These are phyloP conservation scores for Pogonophryne albipinna DNA, from an alignment of 2,797 vertebrate species.

Conservation along the genomic window DNA sequence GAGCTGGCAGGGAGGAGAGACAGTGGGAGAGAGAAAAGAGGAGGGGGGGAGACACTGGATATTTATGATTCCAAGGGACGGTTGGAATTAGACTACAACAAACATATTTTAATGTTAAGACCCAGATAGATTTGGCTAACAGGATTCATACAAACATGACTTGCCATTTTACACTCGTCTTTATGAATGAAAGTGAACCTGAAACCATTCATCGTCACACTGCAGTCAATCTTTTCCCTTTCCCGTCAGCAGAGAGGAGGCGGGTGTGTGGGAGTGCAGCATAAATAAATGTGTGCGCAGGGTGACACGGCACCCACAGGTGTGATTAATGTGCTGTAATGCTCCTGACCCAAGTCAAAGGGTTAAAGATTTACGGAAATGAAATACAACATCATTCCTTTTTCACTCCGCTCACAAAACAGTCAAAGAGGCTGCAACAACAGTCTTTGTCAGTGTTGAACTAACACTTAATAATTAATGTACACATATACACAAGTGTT, in stretches of 20 bases:
- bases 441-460: too few species aligned
- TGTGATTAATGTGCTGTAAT: slow-evolving; percentile 1
- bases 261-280: not conserved
- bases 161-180: not conserved
- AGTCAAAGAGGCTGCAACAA: accelerated
- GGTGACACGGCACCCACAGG: not conserved
- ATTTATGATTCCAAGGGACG: not conserved
- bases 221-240: not conserved
- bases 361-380: not conserved
- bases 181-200: slow-evolving; percentile 4
- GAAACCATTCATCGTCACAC: not conserved
- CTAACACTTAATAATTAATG: not conserved
- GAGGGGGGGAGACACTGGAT: slow-evolving; percentile 31
- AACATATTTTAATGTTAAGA: not conserved
- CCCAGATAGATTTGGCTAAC: not conserved
- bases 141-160: not conserved
- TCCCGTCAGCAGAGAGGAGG: too few species aligned
- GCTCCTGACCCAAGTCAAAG: not conserved
- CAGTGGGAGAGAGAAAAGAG: slow-evolving; percentile 62
- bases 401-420: not conserved
- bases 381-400: not conserved
- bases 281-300: not conserved
- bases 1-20: slow-evolving; percentile 62
- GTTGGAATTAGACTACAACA: not conserved
- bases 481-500: not conserved